A percentile compares a stretch with the other conserved stretches of the same genome.
These are phyloP conservation scores for Trichogramma dendrolimi DNA, from an alignment of 2,888 invertebrate species.

Conservation along the genomic window DNA sequence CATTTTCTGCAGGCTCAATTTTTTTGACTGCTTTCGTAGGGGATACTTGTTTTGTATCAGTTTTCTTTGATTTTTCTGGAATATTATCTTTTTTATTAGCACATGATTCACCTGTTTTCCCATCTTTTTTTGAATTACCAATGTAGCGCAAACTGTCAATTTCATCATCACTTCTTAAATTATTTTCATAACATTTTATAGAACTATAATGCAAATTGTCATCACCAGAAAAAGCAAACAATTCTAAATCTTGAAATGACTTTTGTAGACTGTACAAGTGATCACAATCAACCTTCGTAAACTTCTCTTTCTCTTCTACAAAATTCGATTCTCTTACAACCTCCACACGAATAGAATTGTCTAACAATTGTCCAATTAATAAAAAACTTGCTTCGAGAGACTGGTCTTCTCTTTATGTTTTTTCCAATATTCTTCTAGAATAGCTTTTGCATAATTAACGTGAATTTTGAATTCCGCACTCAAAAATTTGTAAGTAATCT, in stretches of 20 bases:
- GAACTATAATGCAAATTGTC: conserved; percentile 43
- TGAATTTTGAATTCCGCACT: conserved; percentile 51
- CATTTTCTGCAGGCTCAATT: conserved; percentile 11
- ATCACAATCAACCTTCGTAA: conserved; percentile 44
- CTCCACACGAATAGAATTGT: conserved; percentile 44
- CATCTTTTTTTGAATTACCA: conserved; percentile 14
- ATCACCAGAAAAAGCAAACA: conserved; percentile 38
- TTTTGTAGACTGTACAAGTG: conserved; percentile 53
- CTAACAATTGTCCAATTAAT: conserved; percentile 44
- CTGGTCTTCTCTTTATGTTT: conserved; percentile 35
- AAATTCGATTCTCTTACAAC: conserved; percentile 48
- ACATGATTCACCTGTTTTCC: neutral
- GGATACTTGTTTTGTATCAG: conserved; percentile 13
- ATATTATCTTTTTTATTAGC: conserved; percentile 2
- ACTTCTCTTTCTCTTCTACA: conserved; percentile 41
- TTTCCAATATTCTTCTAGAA: conserved; percentile 45
- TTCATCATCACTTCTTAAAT: conserved; percentile 16
- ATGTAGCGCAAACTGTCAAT: conserved; percentile 25
- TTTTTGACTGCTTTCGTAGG: conserved; percentile 16
- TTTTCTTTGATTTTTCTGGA: conserved; percentile 3
- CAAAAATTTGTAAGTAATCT: conserved; percentile 54
- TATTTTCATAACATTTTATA: conserved; percentile 38
- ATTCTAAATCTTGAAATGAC: conserved; percentile 38
- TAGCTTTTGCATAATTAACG: conserved; percentile 51
- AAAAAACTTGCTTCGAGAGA: conserved; percentile 44